Evolutionary conservation across 92 coral and sea anemone genomes (phyloP).

Genomic region (Anthopleura xanthogrammica): DNA sequence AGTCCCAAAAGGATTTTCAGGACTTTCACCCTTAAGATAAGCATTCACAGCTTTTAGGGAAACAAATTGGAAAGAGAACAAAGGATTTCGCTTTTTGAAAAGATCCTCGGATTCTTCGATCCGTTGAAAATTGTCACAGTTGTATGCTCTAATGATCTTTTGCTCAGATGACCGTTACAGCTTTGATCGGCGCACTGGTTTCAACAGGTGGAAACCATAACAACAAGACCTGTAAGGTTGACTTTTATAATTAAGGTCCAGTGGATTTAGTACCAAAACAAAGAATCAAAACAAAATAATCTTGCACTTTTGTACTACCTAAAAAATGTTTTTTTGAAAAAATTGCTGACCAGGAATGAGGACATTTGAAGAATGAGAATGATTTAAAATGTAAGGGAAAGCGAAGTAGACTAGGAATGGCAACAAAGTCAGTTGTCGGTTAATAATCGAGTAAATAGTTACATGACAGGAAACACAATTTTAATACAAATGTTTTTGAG

Average conservation of each 20-base stretch:
- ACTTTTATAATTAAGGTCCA: constrained; percentile 22
- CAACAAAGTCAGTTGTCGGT: background rate
- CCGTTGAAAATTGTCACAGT: constrained; percentile 31
- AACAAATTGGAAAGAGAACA: constrained; percentile 19
- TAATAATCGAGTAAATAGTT: background rate
- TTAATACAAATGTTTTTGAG: background rate
- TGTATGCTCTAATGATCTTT: constrained; percentile 43
- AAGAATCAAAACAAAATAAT: background rate
- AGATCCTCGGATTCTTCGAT: constrained; percentile 21
- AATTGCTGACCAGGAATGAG: background rate
- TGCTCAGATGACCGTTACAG: constrained; percentile 45
- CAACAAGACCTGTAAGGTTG: constrained; percentile 4
- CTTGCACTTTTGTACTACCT: background rate
- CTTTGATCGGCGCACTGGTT: constrained; percentile 25
- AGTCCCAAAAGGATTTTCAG: constrained; percentile 17
- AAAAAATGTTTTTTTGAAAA: too few species aligned
- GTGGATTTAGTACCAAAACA: constrained; percentile 11
- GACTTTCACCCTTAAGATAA: constrained; percentile 11
- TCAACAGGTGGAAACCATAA: background rate
- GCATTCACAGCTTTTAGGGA: constrained; percentile 21
- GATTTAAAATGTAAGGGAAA: background rate
- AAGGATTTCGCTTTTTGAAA: constrained; percentile 6
- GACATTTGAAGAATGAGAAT: background rate
- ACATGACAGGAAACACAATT: background rate
- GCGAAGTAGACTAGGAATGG: background rate